A percentile compares a stretch with the other conserved stretches of the same genome.
Conservation (phyloP, 2,888 invertebrate genomes). For the Chironomus riparius region DNA sequence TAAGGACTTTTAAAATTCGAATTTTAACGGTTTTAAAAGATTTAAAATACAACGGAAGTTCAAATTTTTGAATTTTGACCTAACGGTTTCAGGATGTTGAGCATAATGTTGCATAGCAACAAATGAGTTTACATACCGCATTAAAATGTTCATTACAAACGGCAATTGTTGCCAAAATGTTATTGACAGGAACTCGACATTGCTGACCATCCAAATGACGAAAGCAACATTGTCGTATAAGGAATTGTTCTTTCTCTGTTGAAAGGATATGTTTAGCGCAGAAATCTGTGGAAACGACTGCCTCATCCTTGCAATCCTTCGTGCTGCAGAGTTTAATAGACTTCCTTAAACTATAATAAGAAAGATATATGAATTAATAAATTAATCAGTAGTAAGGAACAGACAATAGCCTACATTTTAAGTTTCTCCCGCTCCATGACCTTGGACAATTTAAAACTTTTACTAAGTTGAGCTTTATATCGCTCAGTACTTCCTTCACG, state of each 20-base stretch:
- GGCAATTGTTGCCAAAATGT: constrained; percentile 41
- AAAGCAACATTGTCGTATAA: constrained; percentile 20
- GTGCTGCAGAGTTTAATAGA: background rate
- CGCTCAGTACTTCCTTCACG: background rate
- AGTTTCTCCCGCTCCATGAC: background rate
- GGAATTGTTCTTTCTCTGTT: constrained; percentile 10
- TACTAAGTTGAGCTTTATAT: background rate
- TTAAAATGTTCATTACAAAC: constrained; percentile 15
- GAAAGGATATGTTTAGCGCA: constrained; percentile 71
- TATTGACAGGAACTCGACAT: constrained; percentile 69
- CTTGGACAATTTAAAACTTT: background rate
- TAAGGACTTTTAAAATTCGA: too few species aligned
- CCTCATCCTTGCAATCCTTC: constrained; percentile 34
- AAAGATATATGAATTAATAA: background rate
- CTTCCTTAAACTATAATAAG: background rate
- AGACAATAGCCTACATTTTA: background rate
- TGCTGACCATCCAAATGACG: constrained; percentile 48
- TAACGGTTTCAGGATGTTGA: background rate
- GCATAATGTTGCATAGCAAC: background rate
- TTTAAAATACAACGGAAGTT: too few species aligned
- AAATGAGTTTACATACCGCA: constrained; percentile 1
- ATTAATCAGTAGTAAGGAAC: background rate
- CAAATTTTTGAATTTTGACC: too few species aligned
- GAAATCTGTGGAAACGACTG: constrained; percentile 53
- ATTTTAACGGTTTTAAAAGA: background rate